These are phyloP conservation scores for Pygoscelis antarcticus DNA, from an alignment of 2,113 vertebrate species.

Conservation along the genomic window DNA sequence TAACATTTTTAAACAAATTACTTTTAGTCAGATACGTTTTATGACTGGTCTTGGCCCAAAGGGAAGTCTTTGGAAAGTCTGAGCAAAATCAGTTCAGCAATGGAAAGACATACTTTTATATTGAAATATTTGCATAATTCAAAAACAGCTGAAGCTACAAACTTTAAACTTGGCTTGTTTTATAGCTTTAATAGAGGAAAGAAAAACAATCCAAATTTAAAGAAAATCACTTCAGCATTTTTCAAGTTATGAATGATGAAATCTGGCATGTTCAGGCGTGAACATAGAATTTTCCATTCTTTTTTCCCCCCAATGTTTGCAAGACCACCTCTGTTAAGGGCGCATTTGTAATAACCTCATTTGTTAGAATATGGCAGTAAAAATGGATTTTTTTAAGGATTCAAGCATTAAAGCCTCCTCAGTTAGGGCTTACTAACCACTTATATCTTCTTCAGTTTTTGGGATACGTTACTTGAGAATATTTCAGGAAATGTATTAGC, in stretches of 20 bases:
- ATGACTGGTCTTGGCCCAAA: slow-evolving; percentile 37
- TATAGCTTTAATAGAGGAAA: slow-evolving; percentile 60
- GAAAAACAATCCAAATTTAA: slow-evolving; percentile 49
- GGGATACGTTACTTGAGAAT: neutral
- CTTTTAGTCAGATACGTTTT: slow-evolving; percentile 38
- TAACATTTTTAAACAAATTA: slow-evolving; percentile 48
- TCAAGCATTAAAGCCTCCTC: neutral
- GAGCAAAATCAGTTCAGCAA: slow-evolving; percentile 37
- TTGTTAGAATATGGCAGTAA: neutral
- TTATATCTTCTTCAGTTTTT: neutral
- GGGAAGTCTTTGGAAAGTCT: slow-evolving; percentile 42
- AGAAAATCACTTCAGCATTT: slow-evolving; percentile 53
- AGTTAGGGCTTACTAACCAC: neutral
- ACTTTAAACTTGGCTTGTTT: slow-evolving; percentile 55
- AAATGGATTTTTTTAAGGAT: neutral
- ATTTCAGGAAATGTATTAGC: neutral
- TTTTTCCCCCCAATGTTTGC: neutral
- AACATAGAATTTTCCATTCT: slow-evolving; percentile 47
- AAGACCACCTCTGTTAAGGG: slow-evolving; percentile 29
- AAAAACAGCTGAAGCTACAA: slow-evolving; percentile 64
- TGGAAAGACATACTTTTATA: slow-evolving; percentile 55
- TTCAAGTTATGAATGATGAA: slow-evolving; percentile 58
- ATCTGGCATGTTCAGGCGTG: slow-evolving; percentile 15
- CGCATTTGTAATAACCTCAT: slow-evolving; percentile 22
- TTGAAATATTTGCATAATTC: slow-evolving; percentile 66